These are phyloP conservation scores for Hucho hucho DNA, from an alignment of 2,113 vertebrate genomes.

Conservation along the genomic window DNA sequence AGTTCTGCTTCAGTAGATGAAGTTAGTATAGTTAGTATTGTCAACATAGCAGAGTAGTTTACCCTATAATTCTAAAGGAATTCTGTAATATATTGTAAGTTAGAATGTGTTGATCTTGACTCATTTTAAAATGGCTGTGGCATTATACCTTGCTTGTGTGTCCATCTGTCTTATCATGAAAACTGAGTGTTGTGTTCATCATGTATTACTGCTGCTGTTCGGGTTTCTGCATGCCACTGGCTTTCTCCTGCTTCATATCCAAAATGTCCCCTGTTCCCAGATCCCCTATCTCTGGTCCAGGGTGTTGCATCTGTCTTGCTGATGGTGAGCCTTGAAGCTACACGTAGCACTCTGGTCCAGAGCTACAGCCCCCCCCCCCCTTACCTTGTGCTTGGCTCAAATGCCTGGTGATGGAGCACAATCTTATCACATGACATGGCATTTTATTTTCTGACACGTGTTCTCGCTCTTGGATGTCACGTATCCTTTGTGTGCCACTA, in stretches of 20 bases:
- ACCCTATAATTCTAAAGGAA: too few species aligned
- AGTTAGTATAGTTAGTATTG: too few species aligned
- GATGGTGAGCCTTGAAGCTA: too few species aligned
- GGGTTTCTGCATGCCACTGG: conserved; percentile 41
- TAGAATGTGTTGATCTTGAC: background rate
- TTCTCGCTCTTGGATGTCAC: background rate
- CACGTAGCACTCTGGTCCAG: too few species aligned
- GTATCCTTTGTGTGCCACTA: conserved; percentile 28
- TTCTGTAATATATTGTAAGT: background rate
- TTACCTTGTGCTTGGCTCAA: conserved; percentile 18
- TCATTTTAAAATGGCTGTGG: conserved; percentile 18
- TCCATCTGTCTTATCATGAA: conserved; percentile 27
- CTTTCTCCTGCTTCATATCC: conserved; percentile 27
- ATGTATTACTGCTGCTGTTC: conserved; percentile 36
- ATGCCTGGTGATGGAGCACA: background rate
- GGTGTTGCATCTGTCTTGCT: too few species aligned
- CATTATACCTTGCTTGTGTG: conserved; percentile 62
- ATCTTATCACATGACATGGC: conserved; percentile 15
- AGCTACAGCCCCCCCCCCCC: background rate
- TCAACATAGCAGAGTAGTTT: too few species aligned
- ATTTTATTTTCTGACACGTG: conserved; percentile 5
- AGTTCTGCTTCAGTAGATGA: too few species aligned
- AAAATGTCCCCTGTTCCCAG: conserved; percentile 4
- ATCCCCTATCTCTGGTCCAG: background rate
- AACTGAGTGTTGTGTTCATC: conserved; percentile 35